Evolutionary conservation across 2,113 vertebrate species (phyloP), one percentile per base, ranked within the genome.

Genomic region (Brachirus orientalis): DNA sequence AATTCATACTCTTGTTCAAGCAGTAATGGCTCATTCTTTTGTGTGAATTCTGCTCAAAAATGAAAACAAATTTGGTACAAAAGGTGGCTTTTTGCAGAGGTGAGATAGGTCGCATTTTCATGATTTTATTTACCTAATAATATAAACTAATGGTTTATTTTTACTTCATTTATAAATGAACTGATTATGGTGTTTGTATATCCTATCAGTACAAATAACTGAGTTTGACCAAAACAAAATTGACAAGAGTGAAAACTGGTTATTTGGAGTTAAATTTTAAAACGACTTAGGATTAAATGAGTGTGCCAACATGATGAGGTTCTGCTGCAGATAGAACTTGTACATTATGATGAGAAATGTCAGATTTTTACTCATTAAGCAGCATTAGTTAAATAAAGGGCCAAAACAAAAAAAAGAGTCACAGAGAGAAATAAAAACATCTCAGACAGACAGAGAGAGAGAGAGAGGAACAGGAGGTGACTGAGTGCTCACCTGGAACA

Each of bases 401-500:
- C 28, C 54, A 38, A 17, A 54, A 46, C 37, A 37, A 55, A 50
- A 38, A 7, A 11, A 10, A 14, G 50, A 14, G 18, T 35, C 14
- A 35, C 22, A 22, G 20, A 68, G 41, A 62, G 7, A 46, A n/a
- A 57, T 36, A 51, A 12, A 28, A 28, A 28, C 28, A 28, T 4
- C 28, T 1, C 28, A 28, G 28, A 47, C 1, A 35, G 14, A 7
- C 20, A 33, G 55, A 53, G 28, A 71, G 47, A 71, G 58, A 63
- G 40, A 60, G 19, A 75, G 63, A 74, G 53, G 51, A 2, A 45
- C 38, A n/a, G 73, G 44, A 64, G 52, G 60, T 77, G 58, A 54
- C 36, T 8, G 45, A 46, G 63, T 0, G 60, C 95, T 93, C 90
- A 97, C 95, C 95, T 97, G 96, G 82, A 96, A 95, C 95, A 95